Conservation (phyloP, 2,888 invertebrate species). For the Hedya salicella region DNA sequence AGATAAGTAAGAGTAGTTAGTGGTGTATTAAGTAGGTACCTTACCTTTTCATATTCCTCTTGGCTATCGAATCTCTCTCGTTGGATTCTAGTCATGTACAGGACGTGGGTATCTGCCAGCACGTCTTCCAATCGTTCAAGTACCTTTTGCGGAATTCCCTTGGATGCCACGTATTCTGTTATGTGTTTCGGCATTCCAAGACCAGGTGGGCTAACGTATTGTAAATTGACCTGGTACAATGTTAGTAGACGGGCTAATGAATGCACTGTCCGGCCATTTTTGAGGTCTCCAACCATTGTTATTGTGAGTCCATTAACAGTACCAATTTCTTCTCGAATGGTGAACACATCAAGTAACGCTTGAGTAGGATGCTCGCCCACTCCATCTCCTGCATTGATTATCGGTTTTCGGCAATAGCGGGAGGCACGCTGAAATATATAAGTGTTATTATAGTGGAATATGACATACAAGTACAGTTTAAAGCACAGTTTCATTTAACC, state of each 20-base stretch:
- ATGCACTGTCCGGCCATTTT: slow-evolving; percentile 99
- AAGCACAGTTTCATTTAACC: slow-evolving; percentile 18
- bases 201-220: slow-evolving; percentile 94
- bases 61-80: slow-evolving; percentile 94
- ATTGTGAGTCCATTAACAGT: slow-evolving; percentile 99
- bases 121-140: slow-evolving; percentile 92
- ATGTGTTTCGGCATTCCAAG: slow-evolving; percentile 97
- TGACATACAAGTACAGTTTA: background rate
- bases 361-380: slow-evolving; percentile 99
- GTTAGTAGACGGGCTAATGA: slow-evolving; percentile 97
- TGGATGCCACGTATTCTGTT: slow-evolving; percentile 90
- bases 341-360: slow-evolving; percentile 98
- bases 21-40: too few species aligned
- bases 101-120: slow-evolving; percentile 96
- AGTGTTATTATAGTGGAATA: background rate
- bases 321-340: slow-evolving; percentile 99
- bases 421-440: slow-evolving; percentile 89
- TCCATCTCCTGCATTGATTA: slow-evolving; percentile 99
- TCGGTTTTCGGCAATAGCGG: slow-evolving; percentile 92
- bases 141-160: slow-evolving; percentile 91
- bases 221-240: slow-evolving; percentile 95
- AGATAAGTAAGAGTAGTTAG: too few species aligned
- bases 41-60: slow-evolving; percentile 94
- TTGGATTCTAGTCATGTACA: slow-evolving; percentile 99
- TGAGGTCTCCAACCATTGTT: slow-evolving; percentile 99